These are phyloP conservation scores for Paracanthobrama guichenoti DNA, from an alignment of 2,113 vertebrate genomes.

Conservation along the genomic window DNA sequence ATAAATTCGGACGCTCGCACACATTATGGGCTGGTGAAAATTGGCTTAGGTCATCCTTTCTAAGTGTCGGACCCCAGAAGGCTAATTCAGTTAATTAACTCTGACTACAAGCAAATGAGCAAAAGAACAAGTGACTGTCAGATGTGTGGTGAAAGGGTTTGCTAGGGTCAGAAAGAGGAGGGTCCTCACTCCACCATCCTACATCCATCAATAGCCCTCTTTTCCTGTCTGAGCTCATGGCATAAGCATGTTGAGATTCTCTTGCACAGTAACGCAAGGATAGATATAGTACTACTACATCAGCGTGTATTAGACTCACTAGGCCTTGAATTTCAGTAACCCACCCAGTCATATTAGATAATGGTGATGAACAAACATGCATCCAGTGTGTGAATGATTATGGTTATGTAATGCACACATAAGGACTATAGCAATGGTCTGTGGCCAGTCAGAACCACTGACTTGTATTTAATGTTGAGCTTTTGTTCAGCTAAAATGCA, in stretches of 20 bases:
- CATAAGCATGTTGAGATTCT: background rate
- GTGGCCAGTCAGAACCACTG: constrained; percentile 22
- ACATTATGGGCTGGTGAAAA: constrained; percentile 18
- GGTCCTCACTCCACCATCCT: constrained; percentile 8
- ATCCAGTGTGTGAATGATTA: background rate
- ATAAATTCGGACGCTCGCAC: constrained; percentile 36
- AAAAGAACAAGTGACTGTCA: constrained; percentile 1
- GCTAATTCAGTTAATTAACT: constrained; percentile 52
- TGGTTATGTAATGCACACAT: constrained; percentile 25
- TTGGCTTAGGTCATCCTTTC: constrained; percentile 1
- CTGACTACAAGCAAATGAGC: constrained; percentile 30
- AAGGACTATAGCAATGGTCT: background rate
- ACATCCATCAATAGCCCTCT: background rate
- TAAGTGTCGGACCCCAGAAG: constrained; percentile 38
- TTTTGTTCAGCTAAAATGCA: background rate
- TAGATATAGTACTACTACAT: background rate
- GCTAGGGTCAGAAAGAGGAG: constrained; percentile 29
- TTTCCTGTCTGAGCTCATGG: background rate
- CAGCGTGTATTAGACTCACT: background rate
- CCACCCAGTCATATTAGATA: background rate
- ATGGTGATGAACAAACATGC: constrained; percentile 5
- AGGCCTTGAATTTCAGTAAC: constrained; percentile 1
- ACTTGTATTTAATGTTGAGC: background rate
- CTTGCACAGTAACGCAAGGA: background rate
- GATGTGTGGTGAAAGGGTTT: constrained; percentile 18